Evolutionary conservation across 2,888 invertebrate genomes (phyloP), one percentile per base, ranked within the genome.

Genomic region (Melinopterus prodromus): DNA sequence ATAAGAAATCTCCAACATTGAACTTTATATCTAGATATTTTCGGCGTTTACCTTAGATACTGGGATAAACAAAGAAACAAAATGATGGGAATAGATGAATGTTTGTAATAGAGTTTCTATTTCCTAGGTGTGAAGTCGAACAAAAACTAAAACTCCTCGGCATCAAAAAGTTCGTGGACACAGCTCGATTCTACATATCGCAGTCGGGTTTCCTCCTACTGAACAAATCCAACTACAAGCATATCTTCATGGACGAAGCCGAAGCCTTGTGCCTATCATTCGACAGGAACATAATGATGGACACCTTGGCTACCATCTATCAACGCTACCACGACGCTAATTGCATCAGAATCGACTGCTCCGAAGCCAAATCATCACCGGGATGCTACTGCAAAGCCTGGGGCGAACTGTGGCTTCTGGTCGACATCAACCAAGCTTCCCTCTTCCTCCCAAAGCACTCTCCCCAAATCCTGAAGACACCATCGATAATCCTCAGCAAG

Each of bases 171-270:
- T 87, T 83, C 77, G 87, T 88, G 6, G 88, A 88, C 80, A 88
- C 88, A 0, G 82, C 85, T 1, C 80, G 88, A 26, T 88, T 87
- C 80, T 88, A 85, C 83, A 86, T 89, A 71, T 85, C 87, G 0
- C 84, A 84, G 69, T 81, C 82, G 0, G 86, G 85, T 53, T 88
- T 89, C 78, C 78, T 88, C 2, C 83, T 82, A 76, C 82, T 84
- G 15, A 87, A 86, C 80, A 83, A 83, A n/a, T 84, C 82, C 14
- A 84, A 83, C 69, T 89, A 89, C 82, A 86, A 86, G 76, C 88
- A 89, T 80, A 85, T 89, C 69, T 88, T 88, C 79, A 88, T 88
- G 87, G 89, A 89, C 78, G 88, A 89, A 85, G 85, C 88, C 6
- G 89, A 89, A 83, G 89, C 88, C 0, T 84, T 87, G 4, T 88